Evolutionary conservation across 2,888 invertebrate species (phyloP), one percentile per base, ranked within the genome.

Genomic region (Thalpophila matura): DNA sequence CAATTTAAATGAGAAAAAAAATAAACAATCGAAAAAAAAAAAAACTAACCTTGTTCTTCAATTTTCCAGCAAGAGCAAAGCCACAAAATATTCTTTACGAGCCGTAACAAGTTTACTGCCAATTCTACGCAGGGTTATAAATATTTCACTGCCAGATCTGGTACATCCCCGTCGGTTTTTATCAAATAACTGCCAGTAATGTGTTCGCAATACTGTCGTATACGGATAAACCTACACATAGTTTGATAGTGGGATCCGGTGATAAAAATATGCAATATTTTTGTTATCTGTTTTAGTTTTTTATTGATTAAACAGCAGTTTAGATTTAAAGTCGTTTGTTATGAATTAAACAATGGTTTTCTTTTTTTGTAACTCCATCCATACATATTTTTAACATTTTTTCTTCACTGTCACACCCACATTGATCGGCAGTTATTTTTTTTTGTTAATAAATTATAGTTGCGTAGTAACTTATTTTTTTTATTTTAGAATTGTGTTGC

Each of bases 211-310:
- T 14, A 33, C 27, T 59, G 40, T 26, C 63, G 22, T 24, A 43
- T 42, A 35, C 57, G 68, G 71, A 78, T 66, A 67, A 63, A 68
- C 74, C 67, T 56, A 80, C 61, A 61, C 66, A 59, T 50, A 58
- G 18, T 45, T 24, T 42, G 80, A 79, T 79, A 77, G 50, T 42
- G 12, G 64, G 40, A 69, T 79, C 79, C 76, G 71, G 71, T 61
- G 73, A 77, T 72, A 76, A 75, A 47, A 33, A 35, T 49, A 37
- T 47, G 40, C 45, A 60, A 60, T 74, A 55, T 35, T 38, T 59
- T 38, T 57, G 20, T 31, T 69, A 68, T 66, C 46, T 51, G 10
- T 50, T 56, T 51, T 16, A 7, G 14, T 49, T 38, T 42, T 10
- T 46, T 58, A 45, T 33, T 47, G 18, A 22, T 51, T 22, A 4